Conservation (phyloP, 2,888 invertebrate genomes). For the Netelia virgata region DNA sequence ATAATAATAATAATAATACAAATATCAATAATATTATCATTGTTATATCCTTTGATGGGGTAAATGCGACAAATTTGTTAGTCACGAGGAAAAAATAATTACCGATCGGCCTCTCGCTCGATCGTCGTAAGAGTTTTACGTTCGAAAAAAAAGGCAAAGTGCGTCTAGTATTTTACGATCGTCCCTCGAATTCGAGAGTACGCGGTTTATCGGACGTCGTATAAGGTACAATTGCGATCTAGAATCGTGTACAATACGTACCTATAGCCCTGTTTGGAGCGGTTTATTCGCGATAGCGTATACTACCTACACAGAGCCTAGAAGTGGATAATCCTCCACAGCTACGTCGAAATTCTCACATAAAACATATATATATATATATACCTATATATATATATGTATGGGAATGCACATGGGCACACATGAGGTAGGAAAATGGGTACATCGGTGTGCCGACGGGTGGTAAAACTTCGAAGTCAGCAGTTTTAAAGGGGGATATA, state of each 20-base stretch:
- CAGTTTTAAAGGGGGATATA: conserved; percentile 53
- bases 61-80: no score
- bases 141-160: background rate
- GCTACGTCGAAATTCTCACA: background rate
- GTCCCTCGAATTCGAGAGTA: background rate
- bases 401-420: background rate
- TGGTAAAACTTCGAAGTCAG: conserved; percentile 44
- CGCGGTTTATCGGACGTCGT: background rate
- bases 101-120: background rate
- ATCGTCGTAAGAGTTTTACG: background rate
- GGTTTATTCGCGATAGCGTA: conserved; percentile 8
- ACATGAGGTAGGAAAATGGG: background rate
- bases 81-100: background rate
- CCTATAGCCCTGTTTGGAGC: background rate
- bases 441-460: background rate
- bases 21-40: no score
- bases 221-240: background rate
- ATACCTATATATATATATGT: background rate
- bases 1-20: background rate
- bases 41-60: no score
- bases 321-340: conserved; percentile 25
- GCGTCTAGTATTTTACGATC: background rate
- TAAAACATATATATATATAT: background rate
- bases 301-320: background rate
- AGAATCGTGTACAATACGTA: background rate